These are phyloP conservation scores for Gobius niger DNA, from an alignment of 2,113 vertebrate species.

Conservation along the genomic window DNA sequence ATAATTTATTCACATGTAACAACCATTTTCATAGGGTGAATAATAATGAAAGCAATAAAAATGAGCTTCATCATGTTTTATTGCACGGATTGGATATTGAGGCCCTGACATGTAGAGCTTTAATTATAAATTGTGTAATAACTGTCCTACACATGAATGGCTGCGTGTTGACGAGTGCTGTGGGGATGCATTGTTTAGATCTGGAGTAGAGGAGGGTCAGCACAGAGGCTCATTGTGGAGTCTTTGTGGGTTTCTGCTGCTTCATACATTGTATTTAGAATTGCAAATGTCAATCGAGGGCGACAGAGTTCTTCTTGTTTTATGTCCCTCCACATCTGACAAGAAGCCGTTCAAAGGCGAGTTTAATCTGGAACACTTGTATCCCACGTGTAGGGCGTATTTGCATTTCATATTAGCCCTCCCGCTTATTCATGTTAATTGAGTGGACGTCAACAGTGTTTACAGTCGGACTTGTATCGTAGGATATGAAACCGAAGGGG, in stretches of 20 bases:
- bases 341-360: conserved; percentile 46
- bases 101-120: not conserved
- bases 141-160: not conserved
- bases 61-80: too few species aligned
- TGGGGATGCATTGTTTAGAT: conserved; percentile 43
- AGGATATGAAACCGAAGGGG: not conserved
- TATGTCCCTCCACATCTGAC: conserved; percentile 51
- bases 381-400: conserved; percentile 30
- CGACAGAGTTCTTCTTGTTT: conserved; percentile 68
- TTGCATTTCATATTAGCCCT: conserved; percentile 40
- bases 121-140: conserved; percentile 6
- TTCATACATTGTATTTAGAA: conserved; percentile 62
- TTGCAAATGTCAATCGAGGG: conserved; percentile 68
- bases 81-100: too few species aligned
- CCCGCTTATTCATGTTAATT: not conserved
- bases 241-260: conserved; percentile 66
- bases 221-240: conserved; percentile 69
- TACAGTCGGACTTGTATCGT: not conserved
- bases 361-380: conserved; percentile 48
- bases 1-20: too few species aligned
- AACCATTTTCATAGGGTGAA: too few species aligned
- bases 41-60: too few species aligned
- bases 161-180: conserved; percentile 13
- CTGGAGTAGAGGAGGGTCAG: conserved; percentile 53
- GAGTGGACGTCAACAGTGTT: not conserved